Evolutionary conservation across 2,797 vertebrate genomes (phyloP), one percentile per base, ranked within the genome.

Genomic region (Carapus acus): DNA sequence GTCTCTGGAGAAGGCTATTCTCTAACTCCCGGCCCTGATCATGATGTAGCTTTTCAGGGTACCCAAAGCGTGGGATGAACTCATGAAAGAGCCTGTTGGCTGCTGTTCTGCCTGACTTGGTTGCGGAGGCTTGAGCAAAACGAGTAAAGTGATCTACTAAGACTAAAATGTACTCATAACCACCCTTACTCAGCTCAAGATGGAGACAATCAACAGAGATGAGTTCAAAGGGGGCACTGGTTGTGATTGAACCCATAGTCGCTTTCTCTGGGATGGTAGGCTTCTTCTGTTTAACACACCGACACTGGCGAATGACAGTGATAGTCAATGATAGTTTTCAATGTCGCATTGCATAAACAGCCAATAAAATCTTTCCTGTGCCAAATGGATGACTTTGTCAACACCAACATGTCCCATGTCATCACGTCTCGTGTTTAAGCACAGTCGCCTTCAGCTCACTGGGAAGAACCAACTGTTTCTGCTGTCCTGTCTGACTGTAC

Each of bases 281-380:
- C 0, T 8, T 17, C 1, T 64, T 60, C 2, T 52, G 51, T 24
- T 52, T 40, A 1, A 55, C 1, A 45, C 54, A 60, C 1, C 1
- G 4, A 2, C 54, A 49, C 11, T 31, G 38, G 14, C 7, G 7
- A 11, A 43, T 51, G 17, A 46, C 20, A 9, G n/a, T n/a, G n/a
- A n/a, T n/a, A n/a, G n/a, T n/a, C n/a, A n/a, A n/a, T n/a, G n/a
- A n/a, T 52, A 52, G 2, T 60, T 12, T 8, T 52, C 24, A 0
- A 40, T 45, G 1, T 62, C 19, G 0, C 15, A 2, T 9, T 60
- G 58, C 39, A 62, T 61, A 1, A 43, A 44, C 1, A 18, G 54
- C 58, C 58, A 63, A 33, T 45, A 69, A 44, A 67, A 54, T 0
- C 38, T 34, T 2, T 56, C 19, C 17, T 58, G 8, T 0, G 14